Evolutionary conservation across 2,888 invertebrate genomes (phyloP), one percentile per base, ranked within the genome.

Genomic region (Coenonympha arcania): DNA sequence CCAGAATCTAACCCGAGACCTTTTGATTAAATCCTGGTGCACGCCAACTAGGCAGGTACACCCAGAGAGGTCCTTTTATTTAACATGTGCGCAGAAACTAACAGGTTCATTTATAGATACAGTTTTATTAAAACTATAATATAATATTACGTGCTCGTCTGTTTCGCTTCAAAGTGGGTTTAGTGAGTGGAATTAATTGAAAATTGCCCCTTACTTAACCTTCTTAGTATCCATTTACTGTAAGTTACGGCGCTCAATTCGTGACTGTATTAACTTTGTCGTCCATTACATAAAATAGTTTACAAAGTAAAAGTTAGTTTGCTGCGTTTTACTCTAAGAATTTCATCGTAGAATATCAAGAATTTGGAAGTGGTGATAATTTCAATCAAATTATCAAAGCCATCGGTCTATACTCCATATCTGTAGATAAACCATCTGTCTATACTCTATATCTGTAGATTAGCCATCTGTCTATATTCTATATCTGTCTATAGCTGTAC

Each of bases 221-320:
- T 46, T 37, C 37, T 47, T 52, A 56, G 47, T 47, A 50, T 41
- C 44, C 50, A 36, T 30, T 49, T 54, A 42, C 34, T 18, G 50
- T 51, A 31, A 47, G 22, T 16, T 47, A 40, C 16, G 22, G 18
- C 31, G 47, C 22, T 31, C 39, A 31, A 39, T 47, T 39, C 24
- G 9, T 33, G 18, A 40, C 30, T 40, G 30, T 33, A 43, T 43
- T 43, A 43, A 31, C 15, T 24, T 34, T 31, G 24, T 24, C 34
- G 33, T 44, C 22, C 22, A 24, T 16, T 43, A 33, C 24, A 24
- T 16, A 34, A 24, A 34, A 43, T 13, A 43, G 31, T 22, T 43
- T 33, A 43, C 6, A n/a, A n/a, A n/a, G n/a, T n/a, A n/a, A n/a
- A n/a, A n/a, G n/a, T n/a, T n/a, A n/a, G n/a, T n/a, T n/a, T n/a